These are phyloP conservation scores for Diabrotica virgifera DNA, from an alignment of 1,140 invertebrate species.

Conservation along the genomic window DNA sequence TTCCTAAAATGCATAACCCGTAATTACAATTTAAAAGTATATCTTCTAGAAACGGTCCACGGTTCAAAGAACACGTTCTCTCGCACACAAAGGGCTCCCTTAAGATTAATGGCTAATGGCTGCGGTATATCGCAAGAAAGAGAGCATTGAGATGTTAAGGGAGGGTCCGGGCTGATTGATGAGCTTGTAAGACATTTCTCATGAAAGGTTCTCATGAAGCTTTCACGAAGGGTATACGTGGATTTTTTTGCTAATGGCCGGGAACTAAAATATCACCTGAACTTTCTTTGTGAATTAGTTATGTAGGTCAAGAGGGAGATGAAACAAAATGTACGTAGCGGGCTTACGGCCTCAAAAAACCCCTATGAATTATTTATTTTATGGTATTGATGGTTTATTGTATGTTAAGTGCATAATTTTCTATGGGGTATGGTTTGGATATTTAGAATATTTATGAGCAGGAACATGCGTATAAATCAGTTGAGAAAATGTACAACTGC, in stretches of 20 bases:
- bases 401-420: background rate
- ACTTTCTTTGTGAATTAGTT: conserved; percentile 14
- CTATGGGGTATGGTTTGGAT: background rate
- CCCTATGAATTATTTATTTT: conserved; percentile 26
- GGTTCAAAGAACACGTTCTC: conserved; percentile 11
- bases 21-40: conserved; percentile 19
- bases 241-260: conserved; percentile 18
- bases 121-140: conserved; percentile 19
- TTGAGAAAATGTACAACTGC: no score
- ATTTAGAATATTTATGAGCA: background rate
- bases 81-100: conserved; percentile 5
- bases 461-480: no score
- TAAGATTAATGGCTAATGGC: conserved; percentile 19
- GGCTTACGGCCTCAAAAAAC: conserved; percentile 13
- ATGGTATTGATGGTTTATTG: conserved; percentile 1
- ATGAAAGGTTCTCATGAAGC: conserved; percentile 20
- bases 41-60: conserved; percentile 9
- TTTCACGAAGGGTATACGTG: conserved; percentile 15
- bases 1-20: conserved; percentile 9
- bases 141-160: conserved; percentile 20
- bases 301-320: conserved; percentile 5
- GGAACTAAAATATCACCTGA: conserved; percentile 14
- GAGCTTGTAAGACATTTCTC: conserved; percentile 19
- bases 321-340: background rate
- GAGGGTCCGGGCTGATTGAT: conserved; percentile 16